phyloP scores from a whole-genome alignment of 2,113 vertebrate species.

The Pachycephala philippinensis region DNA sequence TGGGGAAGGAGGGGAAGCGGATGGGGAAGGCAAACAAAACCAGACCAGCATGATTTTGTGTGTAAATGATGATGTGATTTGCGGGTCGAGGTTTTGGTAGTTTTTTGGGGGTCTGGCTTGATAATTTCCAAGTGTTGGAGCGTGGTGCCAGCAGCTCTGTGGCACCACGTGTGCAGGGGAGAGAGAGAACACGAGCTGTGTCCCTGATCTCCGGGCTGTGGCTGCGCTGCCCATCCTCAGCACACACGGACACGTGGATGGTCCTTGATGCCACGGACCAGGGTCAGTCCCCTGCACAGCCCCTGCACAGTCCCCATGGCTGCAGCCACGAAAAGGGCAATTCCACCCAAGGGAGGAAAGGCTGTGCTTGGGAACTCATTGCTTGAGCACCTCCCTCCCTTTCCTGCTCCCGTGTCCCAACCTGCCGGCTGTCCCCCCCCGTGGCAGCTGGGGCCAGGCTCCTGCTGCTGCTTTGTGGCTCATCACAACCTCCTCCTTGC shows the following conservation, averaged over 20 bases:
- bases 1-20: neutral
- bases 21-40: neutral
- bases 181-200: fast-evolving
- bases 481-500: neutral
- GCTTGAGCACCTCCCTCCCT: neutral
- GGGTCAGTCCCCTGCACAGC: neutral
- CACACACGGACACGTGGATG: fast-evolving
- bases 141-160: neutral
- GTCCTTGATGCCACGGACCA: neutral
- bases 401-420: fast-evolving
- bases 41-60: fast-evolving
- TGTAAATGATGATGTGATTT: neutral
- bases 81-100: fast-evolving
- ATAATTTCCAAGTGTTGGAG: neutral
- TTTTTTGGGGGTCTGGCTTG: neutral
- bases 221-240: fast-evolving
- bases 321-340: neutral
- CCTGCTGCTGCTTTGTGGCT: fast-evolving
- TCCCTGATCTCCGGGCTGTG: neutral
- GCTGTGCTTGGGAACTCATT: fast-evolving
- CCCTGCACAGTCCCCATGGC: neutral
- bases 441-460: neutral
- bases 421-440: fast-evolving
- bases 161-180: fast-evolving
- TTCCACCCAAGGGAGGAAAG: neutral